Conservation (phyloP, 53 echinoderm and acorn worm genomes). For the Henricia sp. region DNA sequence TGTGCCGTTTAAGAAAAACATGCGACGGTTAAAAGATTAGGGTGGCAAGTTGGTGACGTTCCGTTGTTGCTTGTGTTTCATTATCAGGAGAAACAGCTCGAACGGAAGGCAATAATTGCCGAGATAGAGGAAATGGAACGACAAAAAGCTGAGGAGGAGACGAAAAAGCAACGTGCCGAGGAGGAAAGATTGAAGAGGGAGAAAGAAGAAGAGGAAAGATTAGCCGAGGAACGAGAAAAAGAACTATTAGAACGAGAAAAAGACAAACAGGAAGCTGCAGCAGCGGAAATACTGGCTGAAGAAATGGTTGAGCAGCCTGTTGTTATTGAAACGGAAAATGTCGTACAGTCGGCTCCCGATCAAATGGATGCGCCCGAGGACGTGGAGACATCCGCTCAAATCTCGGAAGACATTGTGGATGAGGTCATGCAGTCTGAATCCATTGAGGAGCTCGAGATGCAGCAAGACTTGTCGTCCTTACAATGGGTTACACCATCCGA, state of each 20-base stretch:
- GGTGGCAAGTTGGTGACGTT: conserved; percentile 17
- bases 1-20: too few species aligned
- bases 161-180: not conserved
- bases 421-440: conserved; percentile 38
- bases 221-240: conserved; percentile 32
- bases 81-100: conserved; percentile 80
- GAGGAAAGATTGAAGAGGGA: conserved; percentile 14
- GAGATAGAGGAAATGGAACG: conserved; percentile 76
- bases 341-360: conserved; percentile 18
- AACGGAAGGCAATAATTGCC: conserved; percentile 75
- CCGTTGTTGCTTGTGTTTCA: conserved; percentile 28
- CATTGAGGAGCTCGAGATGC: conserved; percentile 33
- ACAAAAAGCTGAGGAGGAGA: conserved; percentile 41
- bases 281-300: not conserved
- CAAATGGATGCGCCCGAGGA: conserved; percentile 6
- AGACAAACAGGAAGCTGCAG: conserved; percentile 10
- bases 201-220: conserved; percentile 18
- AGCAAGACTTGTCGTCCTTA: conserved; percentile 36
- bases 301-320: conserved; percentile 26
- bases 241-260: conserved; percentile 11
- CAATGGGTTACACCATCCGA: conserved; percentile 35
- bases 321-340: conserved; percentile 26
- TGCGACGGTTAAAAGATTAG: not conserved
- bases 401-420: conserved; percentile 38
- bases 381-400: conserved; percentile 38